A percentile compares a stretch with the other conserved stretches of the same genome.
phyloP scores from a whole-genome alignment of 2,888 invertebrate species.

The Megastigmus dorsalis region DNA sequence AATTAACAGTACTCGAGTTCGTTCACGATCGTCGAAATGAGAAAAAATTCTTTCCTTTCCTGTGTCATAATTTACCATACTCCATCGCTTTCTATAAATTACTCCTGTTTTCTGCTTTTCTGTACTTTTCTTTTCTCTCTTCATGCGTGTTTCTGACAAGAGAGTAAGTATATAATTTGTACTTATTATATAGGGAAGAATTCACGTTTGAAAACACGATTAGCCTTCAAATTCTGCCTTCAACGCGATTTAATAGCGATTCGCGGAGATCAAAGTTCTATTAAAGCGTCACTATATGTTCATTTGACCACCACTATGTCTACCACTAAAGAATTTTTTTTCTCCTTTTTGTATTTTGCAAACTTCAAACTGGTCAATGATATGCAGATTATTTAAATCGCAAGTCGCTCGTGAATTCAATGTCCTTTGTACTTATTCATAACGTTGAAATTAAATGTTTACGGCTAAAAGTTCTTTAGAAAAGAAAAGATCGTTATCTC shows the following conservation, averaged over 20 bases:
- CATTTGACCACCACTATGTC: conserved; percentile 52
- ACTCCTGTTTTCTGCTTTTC: conserved; percentile 29
- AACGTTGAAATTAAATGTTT: not conserved
- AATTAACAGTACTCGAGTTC: conserved; percentile 10
- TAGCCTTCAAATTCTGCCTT: too few relatives aligned
- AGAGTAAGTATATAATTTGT: not conserved
- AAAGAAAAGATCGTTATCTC: not conserved
- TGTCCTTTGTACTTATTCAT: not conserved
- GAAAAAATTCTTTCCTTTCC: conserved; percentile 6
- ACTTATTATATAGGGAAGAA: too few relatives aligned
- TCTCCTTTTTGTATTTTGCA: too few relatives aligned
- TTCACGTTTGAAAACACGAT: too few relatives aligned
- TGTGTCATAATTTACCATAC: conserved; percentile 11
- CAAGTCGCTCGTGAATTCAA: conserved; percentile 23
- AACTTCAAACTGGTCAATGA: conserved; percentile 1
- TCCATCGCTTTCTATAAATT: conserved; percentile 4
- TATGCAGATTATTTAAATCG: conserved; percentile 14
- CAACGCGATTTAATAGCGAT: too few relatives aligned
- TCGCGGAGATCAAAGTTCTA: too few relatives aligned
- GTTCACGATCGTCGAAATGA: conserved; percentile 39
- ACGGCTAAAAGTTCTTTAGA: not conserved
- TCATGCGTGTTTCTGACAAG: not conserved
- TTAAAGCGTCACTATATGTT: too few relatives aligned
- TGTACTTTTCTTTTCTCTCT: conserved; percentile 5
- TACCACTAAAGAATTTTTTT: conserved; percentile 36